Conservation (phyloP, 2,797 vertebrate genomes). For the Phrynocephalus vlangalii region DNA sequence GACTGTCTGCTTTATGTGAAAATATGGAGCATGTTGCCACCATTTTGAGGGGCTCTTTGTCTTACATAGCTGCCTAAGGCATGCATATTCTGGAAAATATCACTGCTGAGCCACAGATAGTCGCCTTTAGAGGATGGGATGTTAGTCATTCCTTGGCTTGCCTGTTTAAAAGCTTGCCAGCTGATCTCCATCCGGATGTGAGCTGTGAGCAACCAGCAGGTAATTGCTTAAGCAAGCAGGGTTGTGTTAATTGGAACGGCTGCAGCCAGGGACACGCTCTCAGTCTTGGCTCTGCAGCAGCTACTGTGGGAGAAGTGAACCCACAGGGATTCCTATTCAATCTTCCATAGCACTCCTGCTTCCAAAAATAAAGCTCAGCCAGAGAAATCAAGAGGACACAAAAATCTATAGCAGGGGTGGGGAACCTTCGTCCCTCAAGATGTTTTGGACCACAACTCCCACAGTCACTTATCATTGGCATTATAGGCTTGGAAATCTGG, state of each 20-base stretch:
- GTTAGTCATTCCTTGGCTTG: constrained; percentile 10
- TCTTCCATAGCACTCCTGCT: constrained; percentile 13
- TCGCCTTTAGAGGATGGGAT: constrained; percentile 24
- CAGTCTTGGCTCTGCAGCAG: constrained; percentile 52
- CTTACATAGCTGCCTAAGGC: background rate
- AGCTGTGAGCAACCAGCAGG: constrained; percentile 49
- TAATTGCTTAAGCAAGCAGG: constrained; percentile 69
- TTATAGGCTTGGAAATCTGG: too few species aligned
- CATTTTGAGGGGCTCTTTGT: background rate
- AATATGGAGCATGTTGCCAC: background rate
- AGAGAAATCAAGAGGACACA: background rate
- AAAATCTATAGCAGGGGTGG: background rate
- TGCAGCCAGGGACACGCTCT: constrained; percentile 54
- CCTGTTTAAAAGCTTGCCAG: constrained; percentile 51
- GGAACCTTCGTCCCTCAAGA: too few species aligned
- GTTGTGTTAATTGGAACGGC: constrained; percentile 57
- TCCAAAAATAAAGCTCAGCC: constrained; percentile 13
- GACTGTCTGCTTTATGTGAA: constrained; percentile 1
- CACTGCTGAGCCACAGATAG: background rate
- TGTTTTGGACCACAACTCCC: too few species aligned
- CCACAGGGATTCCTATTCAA: background rate
- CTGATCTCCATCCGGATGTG: constrained; percentile 50
- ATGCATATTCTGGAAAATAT: constrained; percentile 32
- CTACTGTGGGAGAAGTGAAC: constrained; percentile 1
- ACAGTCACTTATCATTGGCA: too few species aligned